phyloP scores from a whole-genome alignment of 1,140 invertebrate species.

The Ceratina japonica region DNA sequence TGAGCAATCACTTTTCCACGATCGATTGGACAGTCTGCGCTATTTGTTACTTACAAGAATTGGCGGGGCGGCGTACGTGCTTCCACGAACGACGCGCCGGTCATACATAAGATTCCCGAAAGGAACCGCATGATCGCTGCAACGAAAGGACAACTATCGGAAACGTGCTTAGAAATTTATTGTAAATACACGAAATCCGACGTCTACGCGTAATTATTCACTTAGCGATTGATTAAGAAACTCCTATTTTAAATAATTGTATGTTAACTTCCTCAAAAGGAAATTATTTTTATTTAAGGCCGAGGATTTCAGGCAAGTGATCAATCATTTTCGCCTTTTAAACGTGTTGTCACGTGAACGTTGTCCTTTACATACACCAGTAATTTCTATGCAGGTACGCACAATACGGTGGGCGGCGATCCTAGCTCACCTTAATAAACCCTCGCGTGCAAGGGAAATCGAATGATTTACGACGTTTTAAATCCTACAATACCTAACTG shows the following conservation, averaged over 20 bases:
- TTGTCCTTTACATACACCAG: not conserved
- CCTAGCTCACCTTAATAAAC: not conserved
- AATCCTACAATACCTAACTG: not conserved
- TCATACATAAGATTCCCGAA: slow-evolving; percentile 93
- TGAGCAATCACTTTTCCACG: not conserved
- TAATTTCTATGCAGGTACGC: not conserved
- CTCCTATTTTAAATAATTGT: not conserved
- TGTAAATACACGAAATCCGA: too few species aligned
- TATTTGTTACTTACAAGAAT: slow-evolving; percentile 73
- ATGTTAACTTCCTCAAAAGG: too few species aligned
- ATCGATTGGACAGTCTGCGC: not conserved
- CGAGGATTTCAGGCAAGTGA: slow-evolving; percentile 38
- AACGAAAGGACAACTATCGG: slow-evolving; percentile 41
- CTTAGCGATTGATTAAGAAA: not conserved
- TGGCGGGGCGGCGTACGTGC: slow-evolving; percentile 84
- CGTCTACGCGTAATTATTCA: not conserved
- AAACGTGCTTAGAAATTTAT: too few species aligned
- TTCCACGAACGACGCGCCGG: slow-evolving; percentile 89
- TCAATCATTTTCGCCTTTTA: slow-evolving; percentile 18
- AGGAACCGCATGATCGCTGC: slow-evolving; percentile 78
- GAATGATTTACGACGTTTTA: not conserved
- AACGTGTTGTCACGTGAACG: too few species aligned
- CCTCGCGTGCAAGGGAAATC: not conserved
- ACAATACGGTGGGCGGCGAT: not conserved
- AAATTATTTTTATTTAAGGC: too few species aligned